Evolutionary conservation across 2,113 vertebrate genomes (phyloP), one percentile per base, ranked within the genome.

Genomic region (Nothocercus julius): DNA sequence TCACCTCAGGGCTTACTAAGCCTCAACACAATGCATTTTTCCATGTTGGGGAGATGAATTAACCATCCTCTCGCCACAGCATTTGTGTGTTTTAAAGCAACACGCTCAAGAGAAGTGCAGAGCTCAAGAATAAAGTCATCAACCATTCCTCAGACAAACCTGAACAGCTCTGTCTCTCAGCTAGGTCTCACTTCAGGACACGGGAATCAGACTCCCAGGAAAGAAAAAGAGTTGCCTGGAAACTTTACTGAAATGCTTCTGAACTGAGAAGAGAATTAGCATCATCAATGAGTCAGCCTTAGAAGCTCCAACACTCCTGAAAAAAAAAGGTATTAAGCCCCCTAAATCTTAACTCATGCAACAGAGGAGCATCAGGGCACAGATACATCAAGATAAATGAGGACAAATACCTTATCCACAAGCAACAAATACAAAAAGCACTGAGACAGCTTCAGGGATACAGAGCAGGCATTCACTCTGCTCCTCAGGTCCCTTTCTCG

Each of bases 1-100:
- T 47, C 0, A 42, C 30, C 53, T 68, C 47, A 11, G 4, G 44
- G 7, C 4, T 40, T 66, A 59, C 11, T 24, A 32, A 77, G 40
- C 11, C 40, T 86, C n/a, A 19, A 34, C 8, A 10, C 0, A 0
- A 84, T 13, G 7, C 24, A 51, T 63, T 86, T 45, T 78, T 24
- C 19, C 58, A 0, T 4, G 7, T 4, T 45, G 5, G 17, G 8
- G 63, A 89, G 19, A 13, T 56, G 40, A 73, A 10, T 42, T 36
- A 3, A 22, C 40, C 86, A 9, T 5, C 21, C 5, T 11, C 16
- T 22, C 6, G 47, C 5, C n/a, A 75, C 86, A 81, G 44, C 1
- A 4, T 0, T 1, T 0, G 0, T 38, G 22, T 21, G 7, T n/a
- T 16, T 84, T 67, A 45, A 68, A 91, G 47, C 30, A 34, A 38